Evolutionary conservation across 2,113 vertebrate genomes (phyloP).

Genomic region (Chionomys nivalis): DNA sequence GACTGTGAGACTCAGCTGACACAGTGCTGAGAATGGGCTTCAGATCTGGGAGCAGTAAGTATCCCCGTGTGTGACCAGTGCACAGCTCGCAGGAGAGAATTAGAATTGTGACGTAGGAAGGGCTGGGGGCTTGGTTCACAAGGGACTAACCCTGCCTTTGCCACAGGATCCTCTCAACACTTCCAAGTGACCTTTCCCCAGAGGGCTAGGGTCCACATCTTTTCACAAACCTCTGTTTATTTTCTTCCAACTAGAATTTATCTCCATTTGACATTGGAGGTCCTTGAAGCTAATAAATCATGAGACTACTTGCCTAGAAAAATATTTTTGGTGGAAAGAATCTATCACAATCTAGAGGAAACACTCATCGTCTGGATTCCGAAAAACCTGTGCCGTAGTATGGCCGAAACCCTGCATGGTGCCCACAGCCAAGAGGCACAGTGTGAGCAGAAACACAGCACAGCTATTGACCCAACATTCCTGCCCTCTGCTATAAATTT

Average conservation of each 20-base stretch:
- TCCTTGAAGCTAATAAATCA: slow-evolving; percentile 65
- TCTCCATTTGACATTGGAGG: slow-evolving; percentile 4
- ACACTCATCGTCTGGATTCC: slow-evolving; percentile 68
- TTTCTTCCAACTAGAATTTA: slow-evolving; percentile 58
- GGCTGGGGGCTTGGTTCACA: not conserved
- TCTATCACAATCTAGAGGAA: slow-evolving; percentile 75
- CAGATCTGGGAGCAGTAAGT: not conserved
- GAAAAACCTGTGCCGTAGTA: slow-evolving; percentile 39
- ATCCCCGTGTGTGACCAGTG: not conserved
- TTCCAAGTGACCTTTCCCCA: slow-evolving; percentile 10
- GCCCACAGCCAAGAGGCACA: not conserved
- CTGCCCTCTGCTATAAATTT: slow-evolving; percentile 24
- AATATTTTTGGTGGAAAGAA: slow-evolving; percentile 72
- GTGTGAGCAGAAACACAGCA: slow-evolving; percentile 6
- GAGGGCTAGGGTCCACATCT: not conserved
- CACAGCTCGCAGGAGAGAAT: not conserved
- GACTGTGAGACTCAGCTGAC: not conserved
- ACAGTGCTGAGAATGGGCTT: not conserved
- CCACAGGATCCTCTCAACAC: not conserved
- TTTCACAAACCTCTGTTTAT: slow-evolving; percentile 60
- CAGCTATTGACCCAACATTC: not conserved
- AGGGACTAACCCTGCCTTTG: not conserved
- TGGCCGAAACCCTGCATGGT: slow-evolving; percentile 27
- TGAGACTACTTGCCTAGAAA: slow-evolving; percentile 63
- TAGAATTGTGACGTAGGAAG: not conserved